These are phyloP conservation scores for Smittia sp. DNA, from an alignment of 2,888 invertebrate genomes.

Conservation along the genomic window DNA sequence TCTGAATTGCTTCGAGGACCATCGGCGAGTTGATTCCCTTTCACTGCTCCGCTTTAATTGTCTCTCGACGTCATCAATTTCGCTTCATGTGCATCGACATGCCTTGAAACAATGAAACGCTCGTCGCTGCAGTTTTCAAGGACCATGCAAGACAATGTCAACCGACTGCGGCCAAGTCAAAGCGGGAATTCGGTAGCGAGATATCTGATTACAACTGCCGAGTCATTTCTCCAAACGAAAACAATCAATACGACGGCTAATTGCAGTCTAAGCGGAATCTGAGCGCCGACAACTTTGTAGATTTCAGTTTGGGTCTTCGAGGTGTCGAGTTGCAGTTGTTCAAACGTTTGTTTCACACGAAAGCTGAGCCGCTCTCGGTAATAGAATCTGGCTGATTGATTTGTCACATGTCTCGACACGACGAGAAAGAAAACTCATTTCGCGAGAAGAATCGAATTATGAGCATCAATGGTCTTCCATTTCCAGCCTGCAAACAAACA, in stretches of 20 bases:
- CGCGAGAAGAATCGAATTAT: background rate
- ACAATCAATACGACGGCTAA: too few species aligned
- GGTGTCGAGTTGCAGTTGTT: background rate
- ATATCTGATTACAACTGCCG: too few species aligned
- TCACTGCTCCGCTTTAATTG: constrained; percentile 23
- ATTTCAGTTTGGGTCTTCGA: too few species aligned
- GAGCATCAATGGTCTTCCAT: background rate
- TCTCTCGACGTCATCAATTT: constrained; percentile 21
- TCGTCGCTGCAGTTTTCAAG: background rate
- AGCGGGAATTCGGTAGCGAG: too few species aligned
- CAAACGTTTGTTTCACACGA: background rate
- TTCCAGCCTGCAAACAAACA: background rate
- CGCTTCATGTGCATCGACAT: constrained; percentile 11
- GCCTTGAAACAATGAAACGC: background rate
- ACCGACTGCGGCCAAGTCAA: too few species aligned
- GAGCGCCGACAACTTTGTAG: too few species aligned
- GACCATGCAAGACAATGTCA: too few species aligned
- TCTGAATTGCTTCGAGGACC: background rate
- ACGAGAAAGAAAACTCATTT: background rate
- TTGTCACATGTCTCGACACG: constrained; percentile 4
- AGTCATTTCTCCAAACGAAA: too few species aligned
- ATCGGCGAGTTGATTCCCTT: background rate
- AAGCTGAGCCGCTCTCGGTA: background rate
- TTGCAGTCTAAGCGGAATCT: too few species aligned
- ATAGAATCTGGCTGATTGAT: background rate